phyloP scores from a whole-genome alignment of 2,797 vertebrate genomes.

The Ctenopoma kingsleyae region DNA sequence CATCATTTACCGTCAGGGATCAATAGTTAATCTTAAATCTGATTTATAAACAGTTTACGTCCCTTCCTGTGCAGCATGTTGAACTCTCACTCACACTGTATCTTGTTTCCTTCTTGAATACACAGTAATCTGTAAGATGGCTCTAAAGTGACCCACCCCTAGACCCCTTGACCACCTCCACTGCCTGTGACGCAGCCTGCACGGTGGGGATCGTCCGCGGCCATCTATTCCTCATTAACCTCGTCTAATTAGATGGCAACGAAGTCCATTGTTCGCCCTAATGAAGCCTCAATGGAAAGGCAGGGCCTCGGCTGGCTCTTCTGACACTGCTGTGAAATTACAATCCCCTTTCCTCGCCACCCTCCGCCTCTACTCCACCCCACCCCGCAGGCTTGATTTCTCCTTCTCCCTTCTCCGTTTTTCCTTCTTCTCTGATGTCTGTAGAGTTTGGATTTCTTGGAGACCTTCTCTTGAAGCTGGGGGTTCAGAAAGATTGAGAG shows the following conservation, averaged over 20 bases:
- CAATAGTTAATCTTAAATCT: constrained; percentile 29
- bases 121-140: constrained; percentile 37
- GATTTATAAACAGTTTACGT: constrained; percentile 10
- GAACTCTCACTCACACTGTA: constrained; percentile 4
- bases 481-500: constrained; percentile 49
- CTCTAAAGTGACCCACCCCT: constrained; percentile 50
- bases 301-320: constrained; percentile 88
- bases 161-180: constrained; percentile 63
- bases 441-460: constrained; percentile 34
- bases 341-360: constrained; percentile 71
- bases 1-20: constrained; percentile 14
- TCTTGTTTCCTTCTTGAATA: constrained; percentile 41
- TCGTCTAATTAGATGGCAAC: constrained; percentile 96
- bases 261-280: constrained; percentile 91
- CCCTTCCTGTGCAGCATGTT: neutral
- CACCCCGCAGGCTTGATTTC: neutral
- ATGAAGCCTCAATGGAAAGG: constrained; percentile 94
- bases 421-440: constrained; percentile 10
- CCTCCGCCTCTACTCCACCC: neutral
- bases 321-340: constrained; percentile 90
- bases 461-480: constrained; percentile 16
- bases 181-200: constrained; percentile 64
- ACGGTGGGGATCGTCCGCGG: constrained; percentile 76
- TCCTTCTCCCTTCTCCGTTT: neutral
- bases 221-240: constrained; percentile 93